Conservation (phyloP, 2,888 invertebrate species). For the Drosophila mayaguana region DNA sequence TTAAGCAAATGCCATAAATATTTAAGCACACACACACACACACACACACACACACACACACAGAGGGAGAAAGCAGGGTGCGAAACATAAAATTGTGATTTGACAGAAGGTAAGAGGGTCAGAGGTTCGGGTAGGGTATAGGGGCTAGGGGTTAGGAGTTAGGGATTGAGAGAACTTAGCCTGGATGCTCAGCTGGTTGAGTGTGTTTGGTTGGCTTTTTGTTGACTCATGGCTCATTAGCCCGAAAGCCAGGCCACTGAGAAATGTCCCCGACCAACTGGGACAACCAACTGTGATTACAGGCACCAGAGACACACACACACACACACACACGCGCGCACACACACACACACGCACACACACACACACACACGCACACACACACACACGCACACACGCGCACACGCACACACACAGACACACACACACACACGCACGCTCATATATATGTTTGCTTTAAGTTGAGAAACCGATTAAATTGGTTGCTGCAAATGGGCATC, state of each 20-base stretch:
- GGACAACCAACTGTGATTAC: conserved; percentile 18
- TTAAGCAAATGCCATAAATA: conserved; percentile 62
- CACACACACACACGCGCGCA: background rate
- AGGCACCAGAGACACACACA: conserved; percentile 5
- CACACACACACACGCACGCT: background rate
- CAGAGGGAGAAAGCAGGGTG: conserved; percentile 1
- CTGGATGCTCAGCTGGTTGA: conserved; percentile 1
- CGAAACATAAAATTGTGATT: conserved; percentile 45
- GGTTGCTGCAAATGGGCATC: background rate
- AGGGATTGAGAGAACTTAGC: background rate
- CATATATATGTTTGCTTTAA: conserved; percentile 16
- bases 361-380: background rate
- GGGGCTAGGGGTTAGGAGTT: background rate
- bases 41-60: conserved; percentile 30
- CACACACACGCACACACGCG: background rate
- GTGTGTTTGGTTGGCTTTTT: conserved; percentile 11
- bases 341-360: no score
- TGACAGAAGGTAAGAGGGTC: conserved; percentile 1
- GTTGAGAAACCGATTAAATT: conserved; percentile 17
- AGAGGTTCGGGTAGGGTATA: background rate
- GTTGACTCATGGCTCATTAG: conserved; percentile 64
- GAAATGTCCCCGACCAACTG: conserved; percentile 15
- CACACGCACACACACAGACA: background rate
- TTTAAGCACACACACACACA: conserved; percentile 51
- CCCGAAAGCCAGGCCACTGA: conserved; percentile 19